phyloP scores from a whole-genome alignment of 2,113 vertebrate genomes.

The Thermophis baileyi region DNA sequence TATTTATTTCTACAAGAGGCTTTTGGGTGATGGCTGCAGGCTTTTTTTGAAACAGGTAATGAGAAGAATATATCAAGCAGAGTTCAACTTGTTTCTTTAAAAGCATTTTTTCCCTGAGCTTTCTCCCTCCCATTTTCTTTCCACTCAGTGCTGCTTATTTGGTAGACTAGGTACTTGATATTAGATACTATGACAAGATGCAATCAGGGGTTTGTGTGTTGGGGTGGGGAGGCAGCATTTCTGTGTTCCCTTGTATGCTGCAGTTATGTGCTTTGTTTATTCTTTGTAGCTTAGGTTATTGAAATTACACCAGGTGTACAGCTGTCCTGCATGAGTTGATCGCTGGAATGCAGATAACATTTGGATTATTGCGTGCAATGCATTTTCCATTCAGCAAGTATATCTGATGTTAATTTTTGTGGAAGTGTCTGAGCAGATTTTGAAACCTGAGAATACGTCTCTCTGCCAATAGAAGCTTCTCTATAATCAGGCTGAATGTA shows the following conservation, averaged over 20 bases:
- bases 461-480: conserved; percentile 23
- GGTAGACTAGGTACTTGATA: conserved; percentile 52
- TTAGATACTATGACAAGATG: conserved; percentile 51
- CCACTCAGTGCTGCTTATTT: conserved; percentile 40
- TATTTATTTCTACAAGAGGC: conserved; percentile 24
- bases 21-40: conserved; percentile 17
- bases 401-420: conserved; percentile 65
- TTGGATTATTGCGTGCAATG: conserved; percentile 57
- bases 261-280: conserved; percentile 49
- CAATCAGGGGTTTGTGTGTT: conserved; percentile 24
- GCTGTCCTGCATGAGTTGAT: conserved; percentile 54
- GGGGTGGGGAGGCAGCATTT: conserved; percentile 24
- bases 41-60: conserved; percentile 14
- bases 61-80: conserved; percentile 8
- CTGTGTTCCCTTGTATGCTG: conserved; percentile 55
- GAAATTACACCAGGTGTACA: conserved; percentile 62
- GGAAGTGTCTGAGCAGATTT: conserved; percentile 58
- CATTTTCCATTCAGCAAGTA: conserved; percentile 58
- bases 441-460: conserved; percentile 51
- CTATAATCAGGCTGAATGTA: conserved; percentile 41
- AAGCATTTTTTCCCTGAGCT: conserved; percentile 32
- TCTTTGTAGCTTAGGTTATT: conserved; percentile 63
- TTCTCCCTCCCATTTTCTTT: background rate
- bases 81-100: conserved; percentile 17
- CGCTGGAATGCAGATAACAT: conserved; percentile 58